Evolutionary conservation across 2,888 invertebrate species (phyloP).

Genomic region (Ophioninae sp.): DNA sequence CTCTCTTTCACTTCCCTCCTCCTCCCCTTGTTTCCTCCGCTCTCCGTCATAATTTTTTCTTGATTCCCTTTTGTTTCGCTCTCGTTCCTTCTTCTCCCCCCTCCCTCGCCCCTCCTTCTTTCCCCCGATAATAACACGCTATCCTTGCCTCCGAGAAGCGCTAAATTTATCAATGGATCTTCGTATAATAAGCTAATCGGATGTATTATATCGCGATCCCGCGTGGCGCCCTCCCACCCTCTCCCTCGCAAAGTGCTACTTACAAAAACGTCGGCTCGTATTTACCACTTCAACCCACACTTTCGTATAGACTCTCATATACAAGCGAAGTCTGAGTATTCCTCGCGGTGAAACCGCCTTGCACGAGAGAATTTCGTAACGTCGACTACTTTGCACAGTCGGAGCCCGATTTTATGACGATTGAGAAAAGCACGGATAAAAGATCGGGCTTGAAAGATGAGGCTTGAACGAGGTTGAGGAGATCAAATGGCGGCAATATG

Average conservation of each 20-base stretch:
- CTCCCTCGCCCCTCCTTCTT: conserved; percentile 9
- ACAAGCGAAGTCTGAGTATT: background rate
- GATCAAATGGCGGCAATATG: too few relatives aligned
- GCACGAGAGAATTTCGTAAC: conserved; percentile 7
- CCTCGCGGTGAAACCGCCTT: conserved; percentile 28
- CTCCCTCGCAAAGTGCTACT: conserved; percentile 40
- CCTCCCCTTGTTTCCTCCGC: background rate
- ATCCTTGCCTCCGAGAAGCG: conserved; percentile 65
- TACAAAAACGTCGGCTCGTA: conserved; percentile 27
- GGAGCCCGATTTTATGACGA: too few relatives aligned
- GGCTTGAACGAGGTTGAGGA: too few relatives aligned
- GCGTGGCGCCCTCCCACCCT: conserved; percentile 44
- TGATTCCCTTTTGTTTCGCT: conserved; percentile 51
- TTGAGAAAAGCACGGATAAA: too few relatives aligned
- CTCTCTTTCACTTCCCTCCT: conserved; percentile 7
- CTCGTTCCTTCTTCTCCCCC: conserved; percentile 39
- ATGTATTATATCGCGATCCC: conserved; percentile 67
- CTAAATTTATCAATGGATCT: conserved; percentile 78
- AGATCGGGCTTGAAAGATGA: too few relatives aligned
- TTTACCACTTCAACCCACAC: conserved; percentile 41
- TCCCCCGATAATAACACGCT: conserved; percentile 42
- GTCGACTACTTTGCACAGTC: too few relatives aligned
- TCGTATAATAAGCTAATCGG: conserved; percentile 78
- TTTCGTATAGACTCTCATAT: background rate
- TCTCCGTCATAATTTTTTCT: background rate